Conservation (phyloP, 2,888 invertebrate species). For the Drosophila austrosaltans region DNA sequence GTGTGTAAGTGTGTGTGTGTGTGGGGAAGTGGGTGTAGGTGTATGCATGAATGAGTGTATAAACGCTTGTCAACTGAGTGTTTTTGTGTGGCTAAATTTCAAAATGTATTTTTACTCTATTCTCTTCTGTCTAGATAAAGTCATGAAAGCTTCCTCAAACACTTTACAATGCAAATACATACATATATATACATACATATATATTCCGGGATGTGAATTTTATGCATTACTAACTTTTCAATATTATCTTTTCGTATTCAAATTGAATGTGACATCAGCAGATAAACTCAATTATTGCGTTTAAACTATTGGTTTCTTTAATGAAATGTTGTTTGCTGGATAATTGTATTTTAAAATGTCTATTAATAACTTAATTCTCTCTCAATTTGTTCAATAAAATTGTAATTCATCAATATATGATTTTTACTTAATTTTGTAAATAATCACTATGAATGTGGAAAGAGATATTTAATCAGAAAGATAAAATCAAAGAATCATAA, state of each 20-base stretch:
- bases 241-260: not conserved
- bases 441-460: too few relatives aligned
- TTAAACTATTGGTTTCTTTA: not conserved
- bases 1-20: not conserved
- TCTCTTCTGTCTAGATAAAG: not conserved
- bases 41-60: constrained; percentile 29
- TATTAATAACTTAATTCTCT: not conserved
- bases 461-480: too few relatives aligned
- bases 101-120: constrained; percentile 11
- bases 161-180: not conserved
- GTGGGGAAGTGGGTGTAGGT: not conserved
- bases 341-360: not conserved
- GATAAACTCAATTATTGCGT: not conserved
- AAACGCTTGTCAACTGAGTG: constrained; percentile 31
- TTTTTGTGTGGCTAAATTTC: constrained; percentile 21
- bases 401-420: not conserved
- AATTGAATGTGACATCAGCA: constrained; percentile 3
- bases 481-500: too few relatives aligned
- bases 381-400: not conserved
- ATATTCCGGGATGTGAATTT: constrained; percentile 1
- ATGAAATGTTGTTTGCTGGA: not conserved
- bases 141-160: not conserved
- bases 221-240: not conserved
- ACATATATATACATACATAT: not conserved
- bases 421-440: too few relatives aligned